phyloP scores from a whole-genome alignment of 2,888 invertebrate genomes.

The Ectemnius cavifrons region DNA sequence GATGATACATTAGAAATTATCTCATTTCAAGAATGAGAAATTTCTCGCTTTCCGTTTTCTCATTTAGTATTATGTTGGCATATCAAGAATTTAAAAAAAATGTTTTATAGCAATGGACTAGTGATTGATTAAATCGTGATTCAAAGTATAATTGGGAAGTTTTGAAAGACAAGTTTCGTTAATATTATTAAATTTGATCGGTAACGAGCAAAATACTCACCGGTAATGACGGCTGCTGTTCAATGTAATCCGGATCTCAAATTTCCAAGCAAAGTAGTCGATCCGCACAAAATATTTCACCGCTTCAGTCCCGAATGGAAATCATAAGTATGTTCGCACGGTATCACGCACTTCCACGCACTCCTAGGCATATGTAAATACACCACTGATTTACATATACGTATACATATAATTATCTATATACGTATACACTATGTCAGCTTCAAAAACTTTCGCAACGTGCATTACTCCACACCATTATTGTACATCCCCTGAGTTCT shows the following conservation, averaged over 20 bases:
- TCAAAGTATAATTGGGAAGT: too few relatives aligned
- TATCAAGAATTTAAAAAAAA: too few relatives aligned
- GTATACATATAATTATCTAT: constrained; percentile 7
- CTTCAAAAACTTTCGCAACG: constrained; percentile 51
- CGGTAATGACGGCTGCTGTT: constrained; percentile 75
- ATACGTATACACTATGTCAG: constrained; percentile 55
- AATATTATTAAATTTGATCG: too few relatives aligned
- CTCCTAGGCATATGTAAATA: constrained; percentile 56
- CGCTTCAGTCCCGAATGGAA: constrained; percentile 64
- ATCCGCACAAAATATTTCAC: constrained; percentile 64
- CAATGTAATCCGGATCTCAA: constrained; percentile 72
- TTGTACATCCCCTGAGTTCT: constrained; percentile 35
- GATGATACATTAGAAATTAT: too few relatives aligned
- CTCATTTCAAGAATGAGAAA: too few relatives aligned
- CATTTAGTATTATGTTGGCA: too few relatives aligned
- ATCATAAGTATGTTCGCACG: constrained; percentile 64
- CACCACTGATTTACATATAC: constrained; percentile 38
- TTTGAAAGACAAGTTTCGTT: too few relatives aligned
- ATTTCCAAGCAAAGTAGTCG: constrained; percentile 64
- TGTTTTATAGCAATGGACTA: too few relatives aligned
- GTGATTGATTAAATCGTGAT: too few relatives aligned
- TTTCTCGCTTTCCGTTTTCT: too few relatives aligned
- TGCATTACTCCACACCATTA: constrained; percentile 53
- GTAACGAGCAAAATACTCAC: constrained; percentile 62
- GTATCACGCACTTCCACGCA: constrained; percentile 59